Evolutionary conservation across 2,888 invertebrate species (phyloP), one percentile per base, ranked within the genome.

Genomic region (Ceraclea dissimilis): DNA sequence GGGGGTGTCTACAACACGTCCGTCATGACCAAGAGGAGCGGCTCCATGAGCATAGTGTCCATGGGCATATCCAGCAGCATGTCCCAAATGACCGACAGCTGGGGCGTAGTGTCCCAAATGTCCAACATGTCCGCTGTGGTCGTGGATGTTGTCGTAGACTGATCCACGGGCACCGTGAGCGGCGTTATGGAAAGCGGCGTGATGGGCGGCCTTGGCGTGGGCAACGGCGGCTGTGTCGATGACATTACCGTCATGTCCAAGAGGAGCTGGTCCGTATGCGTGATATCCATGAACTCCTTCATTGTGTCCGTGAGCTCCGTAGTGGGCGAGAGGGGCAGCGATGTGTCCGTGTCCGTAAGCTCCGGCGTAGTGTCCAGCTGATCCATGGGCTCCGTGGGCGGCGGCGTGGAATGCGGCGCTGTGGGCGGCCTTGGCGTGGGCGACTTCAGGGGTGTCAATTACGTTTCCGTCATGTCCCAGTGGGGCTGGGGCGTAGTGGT

Each of bases 371-470:
- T 54, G 31, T 17, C n/a, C 26, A 16, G 33, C 54, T 33, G 21
- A 19, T 19, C 34, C 52, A 46, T 58, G 58, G 58, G 56, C 51
- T 39, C 59, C 56, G 18, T 59, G 52, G 46, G 53, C 46, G 21
- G 31, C 56, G 31, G 34, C 21, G 34, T 51, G 39, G 56, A n/a
- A 48, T 31, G 39, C 49, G 64, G 74, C 71, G 60, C 70, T 68
- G 69, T 83, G 82, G 51, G 78, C 76, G 56, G 80, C 79, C 65
- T 79, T 79, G 44, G 82, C 82, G 61, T 79, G 79, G 60, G 81
- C 80, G 33, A 83, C 82, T 68, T 82, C 82, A 60, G 80, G 81
- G 50, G 80, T 81, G 69, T 81, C 82, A 65, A 80, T 74, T 67
- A 82, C 81, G 69, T 76, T 75, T 20, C 77, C 77, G 65, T 77